A percentile compares a stretch with the other conserved stretches of the same genome.
phyloP scores from a whole-genome alignment of 2,797 vertebrate genomes.

The Spea hammondii region DNA sequence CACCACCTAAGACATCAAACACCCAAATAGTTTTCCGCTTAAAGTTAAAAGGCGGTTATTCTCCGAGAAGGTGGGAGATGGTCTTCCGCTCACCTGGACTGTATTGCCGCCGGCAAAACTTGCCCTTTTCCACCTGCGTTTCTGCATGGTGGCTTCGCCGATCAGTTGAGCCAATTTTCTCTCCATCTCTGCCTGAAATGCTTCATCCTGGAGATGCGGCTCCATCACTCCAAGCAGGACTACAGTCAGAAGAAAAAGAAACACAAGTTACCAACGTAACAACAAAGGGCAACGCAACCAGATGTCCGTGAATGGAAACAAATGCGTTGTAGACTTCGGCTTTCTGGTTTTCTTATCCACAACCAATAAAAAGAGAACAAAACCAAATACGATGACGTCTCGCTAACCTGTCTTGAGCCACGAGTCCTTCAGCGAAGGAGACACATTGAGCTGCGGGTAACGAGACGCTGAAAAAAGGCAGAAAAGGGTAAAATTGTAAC shows the following conservation, averaged over 20 bases:
- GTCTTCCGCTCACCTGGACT: conserved; percentile 76
- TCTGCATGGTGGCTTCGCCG: conserved; percentile 78
- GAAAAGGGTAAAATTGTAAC: background rate
- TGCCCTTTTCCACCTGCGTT: conserved; percentile 84
- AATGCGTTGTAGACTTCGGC: no score
- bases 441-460: conserved; percentile 89
- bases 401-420: conserved; percentile 92
- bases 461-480: conserved; percentile 70
- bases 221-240: conserved; percentile 88
- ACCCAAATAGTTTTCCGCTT: background rate
- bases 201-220: conserved; percentile 78
- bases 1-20: conserved; percentile 76
- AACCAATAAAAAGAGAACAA: background rate
- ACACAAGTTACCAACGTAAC: background rate
- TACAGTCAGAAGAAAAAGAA: conserved; percentile 51
- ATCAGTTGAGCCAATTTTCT: conserved; percentile 86
- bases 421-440: conserved; percentile 84
- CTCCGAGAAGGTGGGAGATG: no score
- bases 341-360: no score
- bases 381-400: background rate
- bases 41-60: no score
- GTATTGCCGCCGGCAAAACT: conserved; percentile 80
- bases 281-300: no score
- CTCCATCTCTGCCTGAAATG: conserved; percentile 90
- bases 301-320: no score